A percentile compares a stretch with the other conserved stretches of the same genome.
These are phyloP conservation scores for Momotus momota DNA, from an alignment of 2,797 vertebrate genomes.

Conservation along the genomic window DNA sequence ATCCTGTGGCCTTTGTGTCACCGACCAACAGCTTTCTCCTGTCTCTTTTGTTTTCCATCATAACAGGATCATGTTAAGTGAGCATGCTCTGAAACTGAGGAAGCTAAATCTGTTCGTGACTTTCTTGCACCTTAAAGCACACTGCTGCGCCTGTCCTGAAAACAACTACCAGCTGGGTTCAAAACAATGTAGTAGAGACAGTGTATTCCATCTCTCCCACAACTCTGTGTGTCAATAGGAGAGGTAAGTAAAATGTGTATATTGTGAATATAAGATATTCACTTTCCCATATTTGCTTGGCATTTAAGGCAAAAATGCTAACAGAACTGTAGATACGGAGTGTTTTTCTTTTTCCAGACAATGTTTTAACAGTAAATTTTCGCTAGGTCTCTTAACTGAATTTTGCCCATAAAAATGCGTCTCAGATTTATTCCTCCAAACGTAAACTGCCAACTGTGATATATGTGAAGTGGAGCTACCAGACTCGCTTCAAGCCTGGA, in stretches of 20 bases:
- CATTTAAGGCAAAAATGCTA: not conserved
- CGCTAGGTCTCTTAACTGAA: not conserved
- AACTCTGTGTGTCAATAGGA: not conserved
- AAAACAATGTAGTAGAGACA: not conserved
- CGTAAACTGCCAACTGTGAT: not conserved
- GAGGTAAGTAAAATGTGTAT: not conserved
- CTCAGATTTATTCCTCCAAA: not conserved
- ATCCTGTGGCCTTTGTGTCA: not conserved
- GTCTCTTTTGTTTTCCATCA: not conserved
- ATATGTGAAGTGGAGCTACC: not conserved
- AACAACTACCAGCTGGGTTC: not conserved
- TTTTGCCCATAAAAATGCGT: not conserved
- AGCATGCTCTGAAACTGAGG: not conserved
- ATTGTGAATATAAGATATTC: not conserved
- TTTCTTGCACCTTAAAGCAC: not conserved
- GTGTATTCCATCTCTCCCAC: not conserved
- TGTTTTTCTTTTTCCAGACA: not conserved
- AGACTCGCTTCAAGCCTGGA: not conserved
- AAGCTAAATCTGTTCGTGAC: not conserved
- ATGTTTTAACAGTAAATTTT: not conserved
- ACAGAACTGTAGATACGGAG: not conserved
- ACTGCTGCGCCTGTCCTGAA: not conserved
- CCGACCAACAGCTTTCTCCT: fast-evolving
- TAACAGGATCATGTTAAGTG: not conserved
- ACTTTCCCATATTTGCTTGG: not conserved